These are phyloP conservation scores for Salmo trutta DNA, from an alignment of 2,797 vertebrate species.

Conservation along the genomic window DNA sequence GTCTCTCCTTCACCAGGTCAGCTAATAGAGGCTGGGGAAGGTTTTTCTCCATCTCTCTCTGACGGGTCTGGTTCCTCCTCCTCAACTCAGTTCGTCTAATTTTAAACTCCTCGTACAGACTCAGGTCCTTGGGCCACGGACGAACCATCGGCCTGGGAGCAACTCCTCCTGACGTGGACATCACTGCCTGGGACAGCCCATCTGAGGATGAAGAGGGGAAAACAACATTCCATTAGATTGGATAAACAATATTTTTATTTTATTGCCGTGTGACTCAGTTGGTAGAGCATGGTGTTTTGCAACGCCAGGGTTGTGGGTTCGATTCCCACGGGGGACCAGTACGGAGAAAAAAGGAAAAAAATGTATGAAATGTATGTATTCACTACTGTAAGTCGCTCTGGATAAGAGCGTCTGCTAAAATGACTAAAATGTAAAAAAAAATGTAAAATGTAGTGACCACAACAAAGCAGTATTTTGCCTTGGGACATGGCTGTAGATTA, in stretches of 20 bases:
- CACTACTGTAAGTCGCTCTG: too few relatives aligned
- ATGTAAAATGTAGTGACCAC: not conserved
- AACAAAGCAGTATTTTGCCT: too few relatives aligned
- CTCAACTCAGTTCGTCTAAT: slow-evolving; percentile 73
- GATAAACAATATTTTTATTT: not conserved
- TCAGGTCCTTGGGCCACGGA: slow-evolving; percentile 71
- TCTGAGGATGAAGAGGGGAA: slow-evolving; percentile 23
- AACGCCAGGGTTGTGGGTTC: too few relatives aligned
- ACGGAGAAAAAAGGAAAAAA: too few relatives aligned
- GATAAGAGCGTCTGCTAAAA: too few relatives aligned
- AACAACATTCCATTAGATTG: not conserved
- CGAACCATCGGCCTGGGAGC: slow-evolving; percentile 47
- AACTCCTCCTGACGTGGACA: slow-evolving; percentile 1
- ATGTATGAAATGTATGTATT: too few relatives aligned
- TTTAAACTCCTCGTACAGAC: slow-evolving; percentile 76
- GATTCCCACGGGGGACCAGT: too few relatives aligned
- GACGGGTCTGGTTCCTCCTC: slow-evolving; percentile 61
- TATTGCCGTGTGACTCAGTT: too few relatives aligned
- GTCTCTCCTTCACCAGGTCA: slow-evolving; percentile 71
- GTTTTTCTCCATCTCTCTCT: slow-evolving; percentile 75
- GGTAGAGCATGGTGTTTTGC: too few relatives aligned
- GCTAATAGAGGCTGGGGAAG: slow-evolving; percentile 79
- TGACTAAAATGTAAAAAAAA: too few relatives aligned
- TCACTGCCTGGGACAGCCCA: slow-evolving; percentile 27
- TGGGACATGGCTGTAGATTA: not conserved